A percentile compares a stretch with the other conserved stretches of the same genome.
Evolutionary conservation across 2,888 invertebrate genomes (phyloP).

Genomic region (Pristionchus entomophagus): DNA sequence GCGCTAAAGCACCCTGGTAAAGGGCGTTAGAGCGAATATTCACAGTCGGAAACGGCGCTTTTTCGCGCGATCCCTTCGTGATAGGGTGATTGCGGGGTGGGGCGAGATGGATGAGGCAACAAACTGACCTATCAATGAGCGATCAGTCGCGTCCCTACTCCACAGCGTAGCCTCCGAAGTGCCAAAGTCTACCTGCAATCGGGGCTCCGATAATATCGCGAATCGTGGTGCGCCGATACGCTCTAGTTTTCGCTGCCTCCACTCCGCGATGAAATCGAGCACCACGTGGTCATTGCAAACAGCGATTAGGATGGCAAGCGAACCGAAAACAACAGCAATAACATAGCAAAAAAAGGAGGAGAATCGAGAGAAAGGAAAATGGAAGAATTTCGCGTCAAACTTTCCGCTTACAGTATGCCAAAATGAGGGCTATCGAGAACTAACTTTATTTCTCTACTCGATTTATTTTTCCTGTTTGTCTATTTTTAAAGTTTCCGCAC

Average conservation of each 20-base stretch:
- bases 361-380: background rate
- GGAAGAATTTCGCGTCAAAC: background rate
- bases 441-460: background rate
- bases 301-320: background rate
- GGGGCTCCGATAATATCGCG: conserved; percentile 1
- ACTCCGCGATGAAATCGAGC: background rate
- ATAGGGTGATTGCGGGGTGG: background rate
- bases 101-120: background rate
- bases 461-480: background rate
- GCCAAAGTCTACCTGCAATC: conserved; percentile 17
- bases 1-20: background rate
- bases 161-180: conserved; percentile 7
- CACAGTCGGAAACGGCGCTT: background rate
- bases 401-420: background rate
- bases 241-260: conserved; percentile 9
- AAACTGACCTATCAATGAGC: conserved; percentile 19
- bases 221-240: background rate
- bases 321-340: conserved; percentile 21
- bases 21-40: background rate
- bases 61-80: background rate
- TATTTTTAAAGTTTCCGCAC: background rate
- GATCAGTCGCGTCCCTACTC: background rate
- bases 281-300: background rate
- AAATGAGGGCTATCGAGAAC: background rate
- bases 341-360: background rate